Conservation (phyloP, 2,797 vertebrate species). For the Crenuchus spilurus region DNA sequence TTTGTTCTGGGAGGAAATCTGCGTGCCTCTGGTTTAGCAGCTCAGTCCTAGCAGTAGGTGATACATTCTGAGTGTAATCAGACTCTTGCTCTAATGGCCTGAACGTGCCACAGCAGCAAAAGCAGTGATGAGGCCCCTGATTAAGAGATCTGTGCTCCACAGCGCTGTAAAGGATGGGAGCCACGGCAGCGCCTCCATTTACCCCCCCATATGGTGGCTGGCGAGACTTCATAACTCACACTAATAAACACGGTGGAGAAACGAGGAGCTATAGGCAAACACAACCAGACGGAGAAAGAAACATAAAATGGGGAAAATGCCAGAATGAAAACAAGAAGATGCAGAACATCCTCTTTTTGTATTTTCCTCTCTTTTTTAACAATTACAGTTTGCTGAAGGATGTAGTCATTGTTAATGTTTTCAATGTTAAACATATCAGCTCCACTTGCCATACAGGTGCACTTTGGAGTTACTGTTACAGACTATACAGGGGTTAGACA, state of each 20-base stretch:
- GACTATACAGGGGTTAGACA: too few relatives aligned
- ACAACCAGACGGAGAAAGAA: neutral
- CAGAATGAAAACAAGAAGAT: neutral
- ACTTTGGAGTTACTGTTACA: too few relatives aligned
- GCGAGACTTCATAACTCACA: conserved; percentile 74
- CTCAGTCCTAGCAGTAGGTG: conserved; percentile 62
- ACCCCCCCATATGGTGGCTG: conserved; percentile 72
- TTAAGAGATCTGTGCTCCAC: conserved; percentile 74
- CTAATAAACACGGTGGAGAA: conserved; percentile 60
- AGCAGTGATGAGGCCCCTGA: conserved; percentile 77
- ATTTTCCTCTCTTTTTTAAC: too few relatives aligned
- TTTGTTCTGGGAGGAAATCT: conserved; percentile 57
- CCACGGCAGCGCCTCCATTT: conserved; percentile 70
- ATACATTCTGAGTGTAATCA: conserved; percentile 80
- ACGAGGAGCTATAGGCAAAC: conserved; percentile 21
- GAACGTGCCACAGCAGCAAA: conserved; percentile 75
- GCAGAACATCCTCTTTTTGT: too few relatives aligned
- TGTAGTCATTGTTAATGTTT: neutral
- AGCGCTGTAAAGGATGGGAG: conserved; percentile 69
- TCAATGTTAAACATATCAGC: too few relatives aligned
- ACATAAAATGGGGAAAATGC: neutral
- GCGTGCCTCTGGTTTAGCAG: conserved; percentile 68
- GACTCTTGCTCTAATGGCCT: conserved; percentile 73
- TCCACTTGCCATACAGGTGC: too few relatives aligned
- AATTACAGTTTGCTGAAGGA: too few relatives aligned